A percentile compares a stretch with the other conserved stretches of the same genome.
These are phyloP conservation scores for Plebejus melissa DNA, from an alignment of 2,888 invertebrate genomes.

Conservation along the genomic window DNA sequence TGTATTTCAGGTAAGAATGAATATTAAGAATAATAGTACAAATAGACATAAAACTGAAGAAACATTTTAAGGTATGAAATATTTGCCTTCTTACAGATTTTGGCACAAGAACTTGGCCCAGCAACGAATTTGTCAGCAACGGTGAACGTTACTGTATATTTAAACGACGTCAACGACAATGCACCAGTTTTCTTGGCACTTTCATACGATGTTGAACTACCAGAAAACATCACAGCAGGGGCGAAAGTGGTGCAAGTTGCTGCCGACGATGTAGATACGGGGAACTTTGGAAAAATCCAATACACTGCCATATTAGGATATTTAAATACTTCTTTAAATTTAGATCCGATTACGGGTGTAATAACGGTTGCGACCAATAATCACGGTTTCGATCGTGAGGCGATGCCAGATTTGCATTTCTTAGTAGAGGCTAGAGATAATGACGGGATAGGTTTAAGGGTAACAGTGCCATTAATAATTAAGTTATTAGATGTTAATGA, in stretches of 20 bases:
- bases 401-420: slow-evolving; percentile 86
- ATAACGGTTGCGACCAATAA: slow-evolving; percentile 88
- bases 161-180: slow-evolving; percentile 94
- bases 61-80: not conserved
- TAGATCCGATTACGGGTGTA: slow-evolving; percentile 88
- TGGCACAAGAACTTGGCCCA: slow-evolving; percentile 90
- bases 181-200: slow-evolving; percentile 87
- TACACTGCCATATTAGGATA: slow-evolving; percentile 88
- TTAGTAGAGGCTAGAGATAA: slow-evolving; percentile 93
- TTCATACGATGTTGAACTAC: slow-evolving; percentile 85
- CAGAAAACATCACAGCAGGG: slow-evolving; percentile 89
- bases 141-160: slow-evolving; percentile 87
- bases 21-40: not conserved
- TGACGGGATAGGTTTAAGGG: slow-evolving; percentile 87
- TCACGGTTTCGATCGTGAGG: slow-evolving; percentile 90
- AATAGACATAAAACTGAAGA: not conserved
- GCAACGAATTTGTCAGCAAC: slow-evolving; percentile 85
- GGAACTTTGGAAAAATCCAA: slow-evolving; percentile 85
- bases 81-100: slow-evolving; percentile 74
- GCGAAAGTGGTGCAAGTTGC: slow-evolving; percentile 86
- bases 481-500: slow-evolving; percentile 91
- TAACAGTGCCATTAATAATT: slow-evolving; percentile 85
- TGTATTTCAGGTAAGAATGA: slow-evolving; percentile 81
- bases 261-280: slow-evolving; percentile 90
- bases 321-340: slow-evolving; percentile 86